Percentiles rank a stretch among this genome's conserved stretches.
Evolutionary conservation across 2,113 vertebrate species (phyloP).

Genomic region (Onychorhynchus coronatus): DNA sequence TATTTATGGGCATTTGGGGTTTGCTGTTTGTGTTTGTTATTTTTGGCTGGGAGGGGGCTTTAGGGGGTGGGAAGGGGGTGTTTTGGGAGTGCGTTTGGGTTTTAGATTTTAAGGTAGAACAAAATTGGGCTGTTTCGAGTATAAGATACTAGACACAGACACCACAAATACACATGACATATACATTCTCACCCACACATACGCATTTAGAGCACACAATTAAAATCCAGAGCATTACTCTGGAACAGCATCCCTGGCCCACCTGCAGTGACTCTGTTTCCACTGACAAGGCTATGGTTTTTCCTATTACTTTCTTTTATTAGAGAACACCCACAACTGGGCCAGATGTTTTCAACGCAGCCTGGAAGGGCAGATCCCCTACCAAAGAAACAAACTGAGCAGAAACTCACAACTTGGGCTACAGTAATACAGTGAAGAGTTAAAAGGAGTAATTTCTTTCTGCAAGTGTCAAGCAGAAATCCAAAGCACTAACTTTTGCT

Average conservation of each 20-base stretch:
- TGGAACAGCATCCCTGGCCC: background rate
- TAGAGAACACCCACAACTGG: background rate
- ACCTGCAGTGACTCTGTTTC: background rate
- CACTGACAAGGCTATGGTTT: background rate
- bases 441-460: background rate
- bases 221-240: background rate
- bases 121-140: background rate
- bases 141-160: background rate
- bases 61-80: accelerated
- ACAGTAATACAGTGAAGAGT: background rate
- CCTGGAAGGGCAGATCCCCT: background rate
- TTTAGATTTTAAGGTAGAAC: background rate
- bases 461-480: background rate
- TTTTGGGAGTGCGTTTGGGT: background rate
- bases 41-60: background rate
- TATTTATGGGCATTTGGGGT: background rate
- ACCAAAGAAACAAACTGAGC: background rate
- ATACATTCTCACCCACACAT: conserved; percentile 9
- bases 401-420: background rate
- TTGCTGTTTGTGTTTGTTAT: background rate
- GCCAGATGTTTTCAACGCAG: background rate
- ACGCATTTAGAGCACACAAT: background rate
- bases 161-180: background rate
- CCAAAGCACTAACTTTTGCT: background rate
- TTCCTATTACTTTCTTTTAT: background rate